These are phyloP conservation scores for Scalopus aquaticus DNA, from an alignment of 2,113 vertebrate genomes.

Conservation along the genomic window DNA sequence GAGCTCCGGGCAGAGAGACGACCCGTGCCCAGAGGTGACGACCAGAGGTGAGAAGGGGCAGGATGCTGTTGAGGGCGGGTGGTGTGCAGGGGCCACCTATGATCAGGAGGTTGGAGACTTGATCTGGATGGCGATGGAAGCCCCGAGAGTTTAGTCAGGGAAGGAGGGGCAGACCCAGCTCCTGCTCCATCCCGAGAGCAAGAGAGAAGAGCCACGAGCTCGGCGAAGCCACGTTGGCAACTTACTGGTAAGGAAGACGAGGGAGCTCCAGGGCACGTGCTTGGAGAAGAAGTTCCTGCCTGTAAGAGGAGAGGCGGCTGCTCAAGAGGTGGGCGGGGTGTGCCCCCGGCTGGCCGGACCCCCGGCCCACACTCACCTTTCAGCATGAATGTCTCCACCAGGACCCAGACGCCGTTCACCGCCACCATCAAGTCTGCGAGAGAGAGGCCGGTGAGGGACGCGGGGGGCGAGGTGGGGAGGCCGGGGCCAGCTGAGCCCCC, in stretches of 20 bases:
- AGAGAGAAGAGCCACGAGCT: background rate
- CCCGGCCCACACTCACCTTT: conserved; percentile 85
- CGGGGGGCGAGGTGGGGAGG: background rate
- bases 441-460: background rate
- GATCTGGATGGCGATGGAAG: background rate
- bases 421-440: conserved; percentile 94
- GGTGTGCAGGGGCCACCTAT: too few species aligned
- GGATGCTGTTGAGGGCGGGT: rapidly evolving
- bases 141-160: rapidly evolving
- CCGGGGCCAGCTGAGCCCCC: background rate
- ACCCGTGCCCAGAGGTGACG: too few species aligned
- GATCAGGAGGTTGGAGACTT: background rate
- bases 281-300: conserved; percentile 92
- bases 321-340: background rate
- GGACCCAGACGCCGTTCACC: conserved; percentile 97
- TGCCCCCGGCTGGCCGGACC: rapidly evolving
- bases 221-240: background rate
- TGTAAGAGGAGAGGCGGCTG: conserved; percentile 72
- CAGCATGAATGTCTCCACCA: conserved; percentile 94
- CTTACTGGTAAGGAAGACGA: conserved; percentile 97
- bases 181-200: background rate
- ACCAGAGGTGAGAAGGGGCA: too few species aligned
- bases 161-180: rapidly evolving
- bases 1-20: too few species aligned
- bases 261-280: conserved; percentile 95